Evolutionary conservation across 2,888 invertebrate genomes (phyloP).

Genomic region (Chouioia cunea): DNA sequence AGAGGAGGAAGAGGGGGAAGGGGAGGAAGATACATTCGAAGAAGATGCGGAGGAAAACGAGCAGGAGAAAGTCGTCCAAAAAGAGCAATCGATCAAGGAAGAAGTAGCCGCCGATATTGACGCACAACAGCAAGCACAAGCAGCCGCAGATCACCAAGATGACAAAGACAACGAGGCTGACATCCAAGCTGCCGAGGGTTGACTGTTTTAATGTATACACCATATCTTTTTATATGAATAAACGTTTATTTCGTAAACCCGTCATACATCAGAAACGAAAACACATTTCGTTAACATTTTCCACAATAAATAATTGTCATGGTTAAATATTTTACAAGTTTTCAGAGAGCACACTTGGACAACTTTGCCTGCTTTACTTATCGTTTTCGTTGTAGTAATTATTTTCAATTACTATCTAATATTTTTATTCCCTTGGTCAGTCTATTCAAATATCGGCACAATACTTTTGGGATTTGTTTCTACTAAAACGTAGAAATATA

Average conservation of each 20-base stretch:
- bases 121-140: neutral
- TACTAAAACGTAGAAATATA: conserved; percentile 30
- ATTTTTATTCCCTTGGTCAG: no score
- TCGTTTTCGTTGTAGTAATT: neutral
- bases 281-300: no score
- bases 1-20: conserved; percentile 30
- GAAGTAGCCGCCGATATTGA: conserved; percentile 2
- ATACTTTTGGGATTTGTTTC: conserved; percentile 2
- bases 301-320: no score
- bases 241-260: neutral
- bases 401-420: neutral
- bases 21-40: neutral
- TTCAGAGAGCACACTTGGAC: conserved; percentile 25
- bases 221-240: neutral
- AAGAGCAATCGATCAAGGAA: conserved; percentile 32
- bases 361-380: neutral
- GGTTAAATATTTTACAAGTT: neutral
- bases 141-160: no score
- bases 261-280: no score
- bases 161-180: neutral
- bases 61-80: conserved; percentile 8
- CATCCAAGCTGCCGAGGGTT: neutral
- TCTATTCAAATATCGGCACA: neutral
- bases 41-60: conserved; percentile 37
- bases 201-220: neutral